Percentiles rank a stretch among this genome's conserved stretches.
Conservation (phyloP, 2,113 vertebrate genomes). For the Rhinichthys klamathensis region DNA sequence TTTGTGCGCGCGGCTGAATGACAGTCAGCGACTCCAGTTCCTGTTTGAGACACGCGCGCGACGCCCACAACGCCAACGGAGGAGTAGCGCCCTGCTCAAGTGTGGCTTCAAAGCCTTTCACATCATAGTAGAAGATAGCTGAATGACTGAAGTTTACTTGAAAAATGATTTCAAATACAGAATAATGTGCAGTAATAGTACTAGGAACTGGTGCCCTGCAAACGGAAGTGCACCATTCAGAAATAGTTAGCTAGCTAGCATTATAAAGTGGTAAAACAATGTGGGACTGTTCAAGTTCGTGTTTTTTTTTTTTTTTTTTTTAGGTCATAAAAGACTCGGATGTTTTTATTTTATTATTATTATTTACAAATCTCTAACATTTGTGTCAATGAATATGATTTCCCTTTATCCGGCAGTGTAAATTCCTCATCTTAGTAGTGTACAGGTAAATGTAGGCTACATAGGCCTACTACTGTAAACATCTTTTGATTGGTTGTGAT, state of each 20-base stretch:
- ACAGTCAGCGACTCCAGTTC: constrained; percentile 49
- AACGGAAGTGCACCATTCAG: background rate
- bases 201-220: background rate
- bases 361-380: background rate
- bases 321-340: background rate
- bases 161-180: background rate
- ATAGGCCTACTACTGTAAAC: background rate
- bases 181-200: background rate
- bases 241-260: background rate
- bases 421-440: too few relatives aligned
- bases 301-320: background rate
- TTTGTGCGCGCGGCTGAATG: constrained; percentile 35
- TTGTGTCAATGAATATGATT: background rate
- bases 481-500: background rate
- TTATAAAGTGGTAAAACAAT: background rate
- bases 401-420: background rate
- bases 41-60: constrained; percentile 45
- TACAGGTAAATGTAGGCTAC: background rate
- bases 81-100: constrained; percentile 7
- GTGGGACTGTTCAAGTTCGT: background rate
- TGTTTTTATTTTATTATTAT: background rate
- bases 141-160: background rate
- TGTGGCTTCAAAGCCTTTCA: background rate
- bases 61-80: constrained; percentile 11
- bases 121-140: background rate